Conservation (phyloP, 2,888 invertebrate genomes). For the Drosophila helvetica region DNA sequence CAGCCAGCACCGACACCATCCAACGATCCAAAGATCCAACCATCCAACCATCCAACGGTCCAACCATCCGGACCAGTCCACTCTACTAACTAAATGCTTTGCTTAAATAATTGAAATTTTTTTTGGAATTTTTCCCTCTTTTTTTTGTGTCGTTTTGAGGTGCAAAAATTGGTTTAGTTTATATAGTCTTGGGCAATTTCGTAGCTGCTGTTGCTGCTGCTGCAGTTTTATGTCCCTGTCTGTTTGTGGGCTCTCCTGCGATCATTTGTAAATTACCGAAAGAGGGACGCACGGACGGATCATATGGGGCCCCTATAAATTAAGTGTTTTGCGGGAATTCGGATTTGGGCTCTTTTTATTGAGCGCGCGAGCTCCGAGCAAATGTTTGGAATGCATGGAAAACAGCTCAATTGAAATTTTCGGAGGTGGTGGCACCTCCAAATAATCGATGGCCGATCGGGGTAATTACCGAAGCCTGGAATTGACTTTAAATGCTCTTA, state of each 20-base stretch:
- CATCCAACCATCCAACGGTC: not conserved
- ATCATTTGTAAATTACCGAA: conserved; percentile 63
- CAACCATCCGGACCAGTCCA: conserved; percentile 21
- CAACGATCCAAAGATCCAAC: not conserved
- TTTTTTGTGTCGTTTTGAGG: conserved; percentile 48
- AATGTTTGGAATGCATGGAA: conserved; percentile 46
- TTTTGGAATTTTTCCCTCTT: conserved; percentile 41
- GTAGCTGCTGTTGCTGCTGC: not conserved
- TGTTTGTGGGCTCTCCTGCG: conserved; percentile 13
- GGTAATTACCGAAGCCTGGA: not conserved
- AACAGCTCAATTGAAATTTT: conserved; percentile 42
- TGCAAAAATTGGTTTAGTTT: conserved; percentile 29
- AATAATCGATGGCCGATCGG: conserved; percentile 22
- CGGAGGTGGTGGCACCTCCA: conserved; percentile 30
- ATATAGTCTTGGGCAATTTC: conserved; percentile 20
- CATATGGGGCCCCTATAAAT: conserved; percentile 27
- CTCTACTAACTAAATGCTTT: conserved; percentile 37
- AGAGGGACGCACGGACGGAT: conserved; percentile 27
- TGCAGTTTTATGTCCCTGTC: conserved; percentile 47
- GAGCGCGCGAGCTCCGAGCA: conserved; percentile 20
- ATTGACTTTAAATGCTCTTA: not conserved
- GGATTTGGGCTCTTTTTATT: conserved; percentile 20
- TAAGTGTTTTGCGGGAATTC: conserved; percentile 8
- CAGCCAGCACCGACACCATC: conserved; percentile 8
- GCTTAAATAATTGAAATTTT: conserved; percentile 66